A percentile compares a stretch with the other conserved stretches of the same genome.
These are phyloP conservation scores for Lamproptera curius DNA, from an alignment of 2,888 invertebrate species.

Conservation along the genomic window DNA sequence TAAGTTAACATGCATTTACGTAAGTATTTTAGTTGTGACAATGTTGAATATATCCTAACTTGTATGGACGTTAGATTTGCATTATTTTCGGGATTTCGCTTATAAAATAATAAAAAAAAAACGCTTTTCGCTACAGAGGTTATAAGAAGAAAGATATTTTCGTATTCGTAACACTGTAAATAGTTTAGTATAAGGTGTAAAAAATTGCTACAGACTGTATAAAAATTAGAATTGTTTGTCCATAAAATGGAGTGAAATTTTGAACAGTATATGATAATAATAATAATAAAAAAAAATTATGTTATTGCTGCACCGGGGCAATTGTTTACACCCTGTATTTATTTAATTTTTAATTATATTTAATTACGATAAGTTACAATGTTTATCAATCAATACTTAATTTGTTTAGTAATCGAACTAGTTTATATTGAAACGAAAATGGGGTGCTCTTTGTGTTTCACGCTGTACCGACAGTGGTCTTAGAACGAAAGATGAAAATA, in stretches of 20 bases:
- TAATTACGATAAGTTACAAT: constrained; percentile 28
- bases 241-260: constrained; percentile 48
- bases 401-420: constrained; percentile 8
- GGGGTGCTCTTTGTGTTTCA: constrained; percentile 14
- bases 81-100: constrained; percentile 22
- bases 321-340: constrained; percentile 63
- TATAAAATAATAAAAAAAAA: constrained; percentile 23
- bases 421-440: neutral
- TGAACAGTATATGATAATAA: constrained; percentile 13
- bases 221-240: constrained; percentile 29
- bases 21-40: constrained; percentile 3
- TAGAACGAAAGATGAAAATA: too few relatives aligned
- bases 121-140: constrained; percentile 29
- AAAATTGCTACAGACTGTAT: constrained; percentile 48
- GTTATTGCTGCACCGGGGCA: constrained; percentile 32
- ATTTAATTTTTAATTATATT: constrained; percentile 35
- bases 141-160: constrained; percentile 49
- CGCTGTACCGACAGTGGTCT: too few relatives aligned
- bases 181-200: constrained; percentile 59
- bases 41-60: constrained; percentile 2
- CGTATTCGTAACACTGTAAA: constrained; percentile 57
- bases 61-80: constrained; percentile 26
- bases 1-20: constrained; percentile 17
- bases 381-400: constrained; percentile 18
- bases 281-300: constrained; percentile 18